Conservation (phyloP, 1,140 invertebrate genomes). For the Coptotermes formosanus region DNA sequence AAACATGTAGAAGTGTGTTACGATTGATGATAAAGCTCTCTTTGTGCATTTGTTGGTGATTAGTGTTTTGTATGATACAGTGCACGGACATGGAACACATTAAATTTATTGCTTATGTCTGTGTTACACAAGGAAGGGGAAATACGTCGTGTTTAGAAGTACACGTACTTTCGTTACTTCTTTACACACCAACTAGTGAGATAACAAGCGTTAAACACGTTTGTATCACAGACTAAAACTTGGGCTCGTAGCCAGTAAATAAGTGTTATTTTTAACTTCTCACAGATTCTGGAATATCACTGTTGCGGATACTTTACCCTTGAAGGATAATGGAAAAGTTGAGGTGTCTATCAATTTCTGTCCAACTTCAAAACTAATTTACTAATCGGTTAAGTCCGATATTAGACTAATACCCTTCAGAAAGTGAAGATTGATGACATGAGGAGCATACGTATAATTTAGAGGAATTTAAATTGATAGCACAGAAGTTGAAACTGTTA, state of each 20-base stretch:
- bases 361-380: background rate
- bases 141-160: no score
- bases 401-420: background rate
- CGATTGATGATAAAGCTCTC: no score
- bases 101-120: no score
- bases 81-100: no score
- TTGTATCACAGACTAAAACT: background rate
- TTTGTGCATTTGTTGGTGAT: no score
- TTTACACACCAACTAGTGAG: background rate
- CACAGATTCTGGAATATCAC: background rate
- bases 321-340: background rate
- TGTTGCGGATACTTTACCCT: background rate
- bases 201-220: background rate
- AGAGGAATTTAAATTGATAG: background rate
- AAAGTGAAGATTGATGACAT: conserved; percentile 4
- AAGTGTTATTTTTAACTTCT: background rate
- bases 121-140: no score
- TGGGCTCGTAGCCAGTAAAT: background rate
- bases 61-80: no score
- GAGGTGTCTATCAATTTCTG: background rate
- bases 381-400: conserved; percentile 4
- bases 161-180: no score
- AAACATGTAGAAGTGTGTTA: no score
- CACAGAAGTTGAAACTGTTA: background rate
- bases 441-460: background rate